Evolutionary conservation across 2,797 vertebrate genomes (phyloP), one percentile per base, ranked within the genome.

Genomic region (Thaleichthys pacificus): DNA sequence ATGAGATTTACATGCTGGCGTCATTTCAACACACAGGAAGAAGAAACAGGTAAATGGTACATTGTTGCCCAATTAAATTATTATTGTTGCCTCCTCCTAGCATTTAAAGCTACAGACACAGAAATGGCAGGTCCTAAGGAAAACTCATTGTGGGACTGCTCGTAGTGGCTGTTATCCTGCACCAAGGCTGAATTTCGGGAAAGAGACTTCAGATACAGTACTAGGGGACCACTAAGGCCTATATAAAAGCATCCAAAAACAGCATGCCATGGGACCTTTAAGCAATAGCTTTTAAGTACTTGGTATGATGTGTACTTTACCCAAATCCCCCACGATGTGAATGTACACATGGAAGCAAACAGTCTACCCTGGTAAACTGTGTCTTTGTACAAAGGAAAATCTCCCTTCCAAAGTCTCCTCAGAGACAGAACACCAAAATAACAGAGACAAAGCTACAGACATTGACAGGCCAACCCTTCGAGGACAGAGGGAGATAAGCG

Each of bases 391-490:
- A 47, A 81, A 93, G 90, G 89, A 85, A 89, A 90, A 77, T 77
- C 90, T 89, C 86, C 90, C 88, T 85, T 68, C 68, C 87, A 89
- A 86, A 88, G 80, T 88, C 85, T 91, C 91, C 90, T 89, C 80
- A 81, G 91, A 94, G 92, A 93, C 88, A 86, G 84, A 84, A 86
- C 84, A 85, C 89, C 93, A 91, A 93, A 92, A 95, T 93, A 94
- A 92, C 91, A 89, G 89, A 86, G 81, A 90, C 89, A 70, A 91
- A 94, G 93, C 91, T 92, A 85, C 90, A 92, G 89, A 93, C 92
- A 89, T 92, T 95, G 95, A 95, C 94, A 94, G 92, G 91, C 83
- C 73, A 79, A 88, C 91, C 91, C 95, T 94, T 83, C 91, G 83
- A 95, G 94, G 94, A 94, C 62, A 80, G 61, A 86, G 86, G 82